Base-by-base conservation (phyloP, 2,797 vertebrate species). In the Microchirus variegatus region DNA sequence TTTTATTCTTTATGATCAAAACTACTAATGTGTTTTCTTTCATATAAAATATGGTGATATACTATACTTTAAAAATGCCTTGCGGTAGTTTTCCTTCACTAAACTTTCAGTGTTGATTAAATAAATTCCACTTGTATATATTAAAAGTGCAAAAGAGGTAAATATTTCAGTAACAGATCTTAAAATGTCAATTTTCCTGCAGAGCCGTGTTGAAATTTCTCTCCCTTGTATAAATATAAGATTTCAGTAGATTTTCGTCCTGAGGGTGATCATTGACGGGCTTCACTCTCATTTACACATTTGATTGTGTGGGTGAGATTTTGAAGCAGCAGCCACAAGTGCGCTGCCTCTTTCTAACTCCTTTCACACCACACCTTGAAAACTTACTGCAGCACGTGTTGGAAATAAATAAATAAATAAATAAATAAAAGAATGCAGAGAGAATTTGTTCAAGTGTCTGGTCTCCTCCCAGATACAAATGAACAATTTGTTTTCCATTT, bases 401-500 rank as follows among this genome's bases (percentile, higher is more conserved):
- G n/a, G n/a, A n/a, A 22, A 22, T 3, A 22, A 22, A 22, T 3
- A 22, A 83, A 80, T 84, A 65, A 22, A 22, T 3, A 22, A 22
- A 22, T 3, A 22, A 83, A 80, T 84, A 65, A 74, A 59, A 82
- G 75, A 83, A 77, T 52, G 82, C 87, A 81, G 79, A 82, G 87
- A 88, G 83, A 88, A 91, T 85, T 90, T 86, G 83, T 84, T 84
- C 80, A 84, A 87, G 86, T 86, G 85, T 86, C 90, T 88, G 80
- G 86, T 92, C 90, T 90, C 88, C 88, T 90, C 90, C 90, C 78
- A 87, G 88, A 88, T 89, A 92, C 90, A 92, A 90, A 91, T 91
- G 85, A 93, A 93, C 87, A 92, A 92, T 92, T 89, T 86, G 88
- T 87, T 87, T 90, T 90, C 88, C 87, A 84, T 89, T 87, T 84